Base-by-base conservation (phyloP, 2,113 vertebrate genomes). In the Hepsetus odoe region DNA sequence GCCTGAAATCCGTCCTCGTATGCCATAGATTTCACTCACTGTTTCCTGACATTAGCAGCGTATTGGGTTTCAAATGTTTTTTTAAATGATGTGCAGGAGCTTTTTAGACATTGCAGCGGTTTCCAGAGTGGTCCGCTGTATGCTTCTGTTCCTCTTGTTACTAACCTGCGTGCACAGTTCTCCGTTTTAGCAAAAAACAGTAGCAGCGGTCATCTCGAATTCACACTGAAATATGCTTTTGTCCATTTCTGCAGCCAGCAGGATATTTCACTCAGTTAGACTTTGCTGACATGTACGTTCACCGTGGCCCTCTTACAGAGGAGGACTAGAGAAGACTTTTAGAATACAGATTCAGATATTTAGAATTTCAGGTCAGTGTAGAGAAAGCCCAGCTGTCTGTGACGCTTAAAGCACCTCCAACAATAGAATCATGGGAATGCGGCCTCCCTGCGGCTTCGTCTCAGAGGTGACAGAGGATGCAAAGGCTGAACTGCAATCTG, bases 331-430 rank as follows among this genome's bases (percentile, higher is more conserved):
- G 64, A 59, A 65, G 26, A 58, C 75, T 46, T 49, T 77, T 59
- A 0, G 20, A 18, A n/a, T n/a, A n/a, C n/a, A n/a, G n/a, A n/a
- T n/a, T n/a, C n/a, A n/a, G n/a, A n/a, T n/a, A n/a, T n/a, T n/a
- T n/a, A n/a, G n/a, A n/a, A n/a, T n/a, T 28, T 49, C 6, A 28
- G 22, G 26, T 28, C 22, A 16, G 22, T 28, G 10, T 28, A 24
- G 5, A 46, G 42, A 49, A 5, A 49, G 9, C 40, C 33, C 74
- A 82, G 80, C 61, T 82, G 80, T 82, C 56, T 53, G 22, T 3
- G 35, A 20, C 32, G 35, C 61, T 78, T 10, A 9, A 51, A 44
- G 44, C 26, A 18, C 44, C 49, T 14, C 58, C 70, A 78, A 64
- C 58, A 53, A 62, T 64, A 46, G 76, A 49, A 68, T 69, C 44